Base-by-base conservation (phyloP, 2,113 vertebrate species). In the Eretmochelys imbricata region DNA sequence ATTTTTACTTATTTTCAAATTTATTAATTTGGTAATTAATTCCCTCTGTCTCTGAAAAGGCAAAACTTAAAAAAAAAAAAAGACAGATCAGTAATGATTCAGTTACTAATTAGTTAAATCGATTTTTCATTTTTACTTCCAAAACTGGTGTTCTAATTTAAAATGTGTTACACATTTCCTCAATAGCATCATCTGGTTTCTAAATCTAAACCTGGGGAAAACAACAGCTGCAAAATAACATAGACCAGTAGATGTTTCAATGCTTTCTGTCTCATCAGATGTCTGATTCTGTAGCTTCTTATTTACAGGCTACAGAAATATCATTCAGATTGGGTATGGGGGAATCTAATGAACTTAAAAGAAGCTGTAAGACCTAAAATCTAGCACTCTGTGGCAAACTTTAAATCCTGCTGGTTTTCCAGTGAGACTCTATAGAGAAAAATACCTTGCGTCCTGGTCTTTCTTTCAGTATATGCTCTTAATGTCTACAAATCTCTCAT, bases 301-400 rank as follows among this genome's bases (percentile, higher is more conserved):
- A 87, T 91, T 97, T 94, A 85, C 92, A 93, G 91, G 83, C 17
- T 93, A 42, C 89, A 94, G 87, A 94, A 88, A 89, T 93, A 94
- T 92, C 93, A 96, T 95, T 94, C 91, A 93, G 93, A 94, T 92
- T 89, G 90, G 88, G 49, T 54, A 83, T 82, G 42, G 20, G 51
- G 54, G 50, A 25, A 25, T 55, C 59, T 89, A 80, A 25, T 81
- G 46, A 29, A 51, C 42, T 97, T 91, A 89, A 88, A 95, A 94
- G 93, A 97, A 97, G 95, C 95, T 89, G 86, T 95, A 95, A 97
- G 95, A 96, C 84, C 94, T 93, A 95, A 84, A 87, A 95, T 97
- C n/a, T 95, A 93, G 82, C 88, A 95, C 96, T 94, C 89, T 97
- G 86, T 87, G 19, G 96, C 95, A 76, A 95, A 98, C 90, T 90